Percentiles rank a stretch among this genome's conserved stretches.
These are phyloP conservation scores for Drosophila mayri DNA, from an alignment of 1,140 invertebrate species.

Conservation along the genomic window DNA sequence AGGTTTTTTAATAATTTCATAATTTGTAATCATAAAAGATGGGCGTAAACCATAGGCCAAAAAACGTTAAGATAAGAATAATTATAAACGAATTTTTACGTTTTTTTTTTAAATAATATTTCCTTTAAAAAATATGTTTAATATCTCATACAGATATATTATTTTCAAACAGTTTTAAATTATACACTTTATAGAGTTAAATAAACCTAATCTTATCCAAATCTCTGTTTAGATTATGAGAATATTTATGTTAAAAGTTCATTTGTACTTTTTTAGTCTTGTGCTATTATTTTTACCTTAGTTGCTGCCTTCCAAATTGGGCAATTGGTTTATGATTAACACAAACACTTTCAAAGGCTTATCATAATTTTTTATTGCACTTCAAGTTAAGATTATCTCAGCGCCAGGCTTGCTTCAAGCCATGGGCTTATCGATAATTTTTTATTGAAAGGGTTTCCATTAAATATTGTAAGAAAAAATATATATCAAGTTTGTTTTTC, in stretches of 20 bases:
- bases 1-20: no score
- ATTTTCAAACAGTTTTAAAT: not conserved
- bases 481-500: no score
- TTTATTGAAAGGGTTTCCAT: not conserved
- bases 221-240: not conserved
- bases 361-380: conserved; percentile 57
- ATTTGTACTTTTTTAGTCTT: not conserved
- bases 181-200: not conserved
- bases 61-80: not conserved
- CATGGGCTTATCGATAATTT: conserved; percentile 1
- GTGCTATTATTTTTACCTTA: not conserved
- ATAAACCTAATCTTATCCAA: not conserved
- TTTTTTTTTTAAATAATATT: not conserved
- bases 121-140: no score
- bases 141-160: not conserved
- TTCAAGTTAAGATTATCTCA: conserved; percentile 59
- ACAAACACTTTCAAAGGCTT: conserved; percentile 27
- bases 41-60: not conserved
- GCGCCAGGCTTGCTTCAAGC: conserved; percentile 28
- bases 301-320: conserved; percentile 13
- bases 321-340: conserved; percentile 29
- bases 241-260: not conserved
- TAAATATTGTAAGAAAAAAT: not conserved
- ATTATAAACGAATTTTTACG: no score
- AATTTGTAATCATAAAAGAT: not conserved